Conservation (phyloP, 2,797 vertebrate species). For the Phalloptychus januarius region DNA sequence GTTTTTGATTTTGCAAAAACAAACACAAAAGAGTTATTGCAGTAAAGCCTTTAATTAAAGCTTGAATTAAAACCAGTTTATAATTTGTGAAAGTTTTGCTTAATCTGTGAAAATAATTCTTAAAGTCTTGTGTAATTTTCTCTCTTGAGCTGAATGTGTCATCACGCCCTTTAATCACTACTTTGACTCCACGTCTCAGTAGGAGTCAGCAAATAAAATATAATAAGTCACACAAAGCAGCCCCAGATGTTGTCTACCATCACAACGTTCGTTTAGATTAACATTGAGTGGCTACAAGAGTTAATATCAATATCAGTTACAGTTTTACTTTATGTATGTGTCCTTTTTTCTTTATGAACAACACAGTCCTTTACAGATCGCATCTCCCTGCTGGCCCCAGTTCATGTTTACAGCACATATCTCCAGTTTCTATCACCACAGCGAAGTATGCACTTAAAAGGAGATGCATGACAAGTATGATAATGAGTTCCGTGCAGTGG, state of each 20-base stretch:
- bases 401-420: constrained; percentile 32
- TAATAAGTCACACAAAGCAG: not conserved
- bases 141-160: not conserved
- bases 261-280: not conserved
- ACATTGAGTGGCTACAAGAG: not conserved
- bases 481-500: constrained; percentile 58
- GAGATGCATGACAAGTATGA: constrained; percentile 70
- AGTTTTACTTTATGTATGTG: constrained; percentile 5
- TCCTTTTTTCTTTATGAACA: constrained; percentile 6
- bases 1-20: too few species aligned
- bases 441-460: constrained; percentile 71
- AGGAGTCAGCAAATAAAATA: not conserved
- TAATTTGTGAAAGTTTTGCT: not conserved
- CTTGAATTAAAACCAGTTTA: not conserved
- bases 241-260: not conserved
- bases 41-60: not conserved
- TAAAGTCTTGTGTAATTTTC: not conserved
- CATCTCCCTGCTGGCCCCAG: constrained; percentile 39
- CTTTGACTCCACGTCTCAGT: not conserved
- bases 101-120: not conserved
- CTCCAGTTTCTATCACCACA: constrained; percentile 52
- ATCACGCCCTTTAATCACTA: not conserved
- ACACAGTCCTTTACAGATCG: constrained; percentile 28
- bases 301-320: not conserved
- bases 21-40: too few species aligned